Evolutionary conservation across 1,140 invertebrate genomes (phyloP).

Genomic region (Pseudobourletiella spinata): DNA sequence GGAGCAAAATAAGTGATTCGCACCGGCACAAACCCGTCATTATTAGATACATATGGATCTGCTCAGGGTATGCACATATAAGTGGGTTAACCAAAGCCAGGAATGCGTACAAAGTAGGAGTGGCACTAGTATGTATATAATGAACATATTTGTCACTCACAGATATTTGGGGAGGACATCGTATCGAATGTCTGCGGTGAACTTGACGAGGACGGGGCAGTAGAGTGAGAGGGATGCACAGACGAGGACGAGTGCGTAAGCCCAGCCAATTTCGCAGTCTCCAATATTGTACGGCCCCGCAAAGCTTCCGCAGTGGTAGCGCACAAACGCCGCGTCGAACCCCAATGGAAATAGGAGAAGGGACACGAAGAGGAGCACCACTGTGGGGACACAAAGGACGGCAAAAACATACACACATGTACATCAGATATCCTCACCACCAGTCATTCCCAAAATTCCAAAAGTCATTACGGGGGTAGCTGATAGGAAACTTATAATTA

Average conservation of each 20-base stretch:
- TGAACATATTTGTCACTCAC: too few relatives aligned
- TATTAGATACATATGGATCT: too few relatives aligned
- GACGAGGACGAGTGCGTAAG: constrained; percentile 43
- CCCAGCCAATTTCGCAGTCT: constrained; percentile 44
- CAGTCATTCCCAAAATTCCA: too few relatives aligned
- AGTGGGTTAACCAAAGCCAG: too few relatives aligned
- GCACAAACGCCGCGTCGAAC: constrained; percentile 42
- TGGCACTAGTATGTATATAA: too few relatives aligned
- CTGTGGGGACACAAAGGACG: constrained; percentile 17
- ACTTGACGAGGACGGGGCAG: constrained; percentile 41
- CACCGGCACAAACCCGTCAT: too few relatives aligned
- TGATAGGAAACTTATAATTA: too few relatives aligned
- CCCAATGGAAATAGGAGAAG: constrained; percentile 43
- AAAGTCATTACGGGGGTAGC: too few relatives aligned
- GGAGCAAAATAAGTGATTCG: too few relatives aligned
- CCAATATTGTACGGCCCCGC: constrained; percentile 38
- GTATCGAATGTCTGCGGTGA: constrained; percentile 32
- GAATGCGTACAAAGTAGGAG: too few relatives aligned
- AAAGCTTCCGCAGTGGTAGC: constrained; percentile 39
- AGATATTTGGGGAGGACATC: constrained; percentile 25
- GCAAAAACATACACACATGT: too few relatives aligned
- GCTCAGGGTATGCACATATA: too few relatives aligned
- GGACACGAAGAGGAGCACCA: constrained; percentile 36
- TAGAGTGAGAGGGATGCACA: constrained; percentile 42
- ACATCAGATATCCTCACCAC: not conserved